Evolutionary conservation across 1,140 invertebrate genomes (phyloP).

Genomic region (Ips nitidus): DNA sequence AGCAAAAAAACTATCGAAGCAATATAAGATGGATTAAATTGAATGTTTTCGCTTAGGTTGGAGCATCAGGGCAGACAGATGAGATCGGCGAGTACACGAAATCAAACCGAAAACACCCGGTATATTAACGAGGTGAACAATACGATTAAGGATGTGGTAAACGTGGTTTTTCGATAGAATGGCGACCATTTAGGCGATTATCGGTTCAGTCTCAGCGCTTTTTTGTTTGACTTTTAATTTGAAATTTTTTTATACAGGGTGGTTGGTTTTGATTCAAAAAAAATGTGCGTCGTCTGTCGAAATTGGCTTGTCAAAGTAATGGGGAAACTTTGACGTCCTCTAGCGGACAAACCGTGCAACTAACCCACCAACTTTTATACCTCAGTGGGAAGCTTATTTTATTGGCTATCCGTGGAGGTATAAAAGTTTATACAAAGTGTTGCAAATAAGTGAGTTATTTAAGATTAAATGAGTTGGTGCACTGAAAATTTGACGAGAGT

Average conservation of each 20-base stretch:
- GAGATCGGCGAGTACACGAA: conserved; percentile 69
- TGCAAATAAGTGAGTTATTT: too few species aligned
- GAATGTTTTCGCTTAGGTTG: conserved; percentile 54
- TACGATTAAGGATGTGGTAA: conserved; percentile 79
- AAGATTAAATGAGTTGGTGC: too few species aligned
- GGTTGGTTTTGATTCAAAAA: conserved; percentile 1
- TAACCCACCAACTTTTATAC: too few species aligned
- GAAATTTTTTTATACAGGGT: not conserved
- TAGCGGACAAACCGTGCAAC: too few species aligned
- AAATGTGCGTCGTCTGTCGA: not conserved
- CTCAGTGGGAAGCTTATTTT: too few species aligned
- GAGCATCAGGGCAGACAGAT: conserved; percentile 77
- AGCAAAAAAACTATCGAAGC: too few species aligned
- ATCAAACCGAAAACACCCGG: conserved; percentile 68
- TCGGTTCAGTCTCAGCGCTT: conserved; percentile 17
- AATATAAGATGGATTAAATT: too few species aligned
- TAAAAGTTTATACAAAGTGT: too few species aligned
- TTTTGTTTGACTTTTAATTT: conserved; percentile 13
- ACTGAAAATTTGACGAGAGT: too few species aligned
- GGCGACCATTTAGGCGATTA: conserved; percentile 11
- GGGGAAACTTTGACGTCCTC: too few species aligned
- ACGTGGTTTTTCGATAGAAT: conserved; percentile 75
- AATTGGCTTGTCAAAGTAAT: not conserved
- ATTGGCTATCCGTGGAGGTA: too few species aligned
- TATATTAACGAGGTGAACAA: conserved; percentile 74